Conservation (phyloP, 1,140 invertebrate genomes). For the Caenorhabditis tropicalis region DNA sequence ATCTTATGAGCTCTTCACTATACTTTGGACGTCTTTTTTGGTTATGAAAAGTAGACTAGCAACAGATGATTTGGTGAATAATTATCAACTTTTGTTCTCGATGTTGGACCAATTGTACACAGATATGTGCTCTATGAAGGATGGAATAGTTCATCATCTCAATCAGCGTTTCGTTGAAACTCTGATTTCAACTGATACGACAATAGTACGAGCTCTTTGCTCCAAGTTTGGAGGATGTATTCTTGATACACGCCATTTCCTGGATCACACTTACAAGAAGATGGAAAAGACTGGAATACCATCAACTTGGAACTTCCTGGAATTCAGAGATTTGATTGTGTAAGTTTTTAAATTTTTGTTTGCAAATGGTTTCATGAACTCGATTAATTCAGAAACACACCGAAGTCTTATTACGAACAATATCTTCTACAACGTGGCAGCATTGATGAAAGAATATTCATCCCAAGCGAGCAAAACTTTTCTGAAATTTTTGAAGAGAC, state of each 20-base stretch:
- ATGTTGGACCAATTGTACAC: not conserved
- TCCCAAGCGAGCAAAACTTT: not conserved
- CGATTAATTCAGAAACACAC: not conserved
- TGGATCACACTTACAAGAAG: not conserved
- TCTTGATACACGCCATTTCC: not conserved
- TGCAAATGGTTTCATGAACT: too few relatives aligned
- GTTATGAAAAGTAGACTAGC: slow-evolving; percentile 1
- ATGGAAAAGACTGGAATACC: slow-evolving; percentile 17
- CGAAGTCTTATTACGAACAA: not conserved
- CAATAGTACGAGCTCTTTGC: not conserved
- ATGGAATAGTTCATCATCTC: not conserved
- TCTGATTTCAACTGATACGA: not conserved
- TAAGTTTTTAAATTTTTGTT: not conserved
- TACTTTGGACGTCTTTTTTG: not conserved
- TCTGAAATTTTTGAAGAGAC: not conserved
- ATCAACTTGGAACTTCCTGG: not conserved
- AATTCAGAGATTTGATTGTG: not conserved
- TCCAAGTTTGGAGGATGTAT: not conserved
- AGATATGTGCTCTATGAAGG: not conserved
- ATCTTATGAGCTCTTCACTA: slow-evolving; percentile 6
- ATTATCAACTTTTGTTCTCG: not conserved
- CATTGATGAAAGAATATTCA: slow-evolving; percentile 15
- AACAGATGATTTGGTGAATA: not conserved
- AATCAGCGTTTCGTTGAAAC: not conserved
- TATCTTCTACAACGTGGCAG: slow-evolving; percentile 3